Evolutionary conservation across 2,797 vertebrate species (phyloP).

Genomic region (Lepus townsendii): DNA sequence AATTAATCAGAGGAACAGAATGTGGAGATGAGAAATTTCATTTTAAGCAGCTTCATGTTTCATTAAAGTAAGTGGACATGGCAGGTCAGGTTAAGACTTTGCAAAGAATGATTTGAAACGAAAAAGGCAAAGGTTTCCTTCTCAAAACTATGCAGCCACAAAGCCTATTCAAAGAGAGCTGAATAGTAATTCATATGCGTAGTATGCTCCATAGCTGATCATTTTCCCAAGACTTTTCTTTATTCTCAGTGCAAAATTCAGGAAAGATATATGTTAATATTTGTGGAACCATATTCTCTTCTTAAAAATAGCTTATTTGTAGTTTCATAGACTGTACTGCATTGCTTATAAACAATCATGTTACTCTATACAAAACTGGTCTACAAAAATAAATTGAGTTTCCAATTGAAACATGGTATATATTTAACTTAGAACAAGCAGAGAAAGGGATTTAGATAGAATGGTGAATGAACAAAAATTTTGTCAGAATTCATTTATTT

Average conservation of each 20-base stretch:
- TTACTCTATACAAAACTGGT: neutral
- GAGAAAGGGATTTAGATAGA: slow-evolving; percentile 24
- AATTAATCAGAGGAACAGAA: slow-evolving; percentile 84
- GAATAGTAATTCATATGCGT: slow-evolving; percentile 46
- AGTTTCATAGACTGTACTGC: slow-evolving; percentile 31
- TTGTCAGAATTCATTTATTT: slow-evolving; percentile 66
- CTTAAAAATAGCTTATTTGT: slow-evolving; percentile 45
- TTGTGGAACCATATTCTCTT: slow-evolving; percentile 50
- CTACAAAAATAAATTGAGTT: slow-evolving; percentile 59
- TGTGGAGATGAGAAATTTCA: slow-evolving; percentile 78
- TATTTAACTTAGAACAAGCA: slow-evolving; percentile 64
- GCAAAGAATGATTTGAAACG: slow-evolving; percentile 75
- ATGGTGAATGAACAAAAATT: slow-evolving; percentile 30
- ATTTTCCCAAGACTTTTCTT: slow-evolving; percentile 24
- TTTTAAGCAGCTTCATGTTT: slow-evolving; percentile 83
- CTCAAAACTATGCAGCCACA: slow-evolving; percentile 74
- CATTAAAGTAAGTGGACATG: slow-evolving; percentile 82
- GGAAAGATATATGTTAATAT: neutral
- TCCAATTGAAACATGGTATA: slow-evolving; percentile 34
- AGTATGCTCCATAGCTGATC: neutral
- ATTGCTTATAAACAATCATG: slow-evolving; percentile 67
- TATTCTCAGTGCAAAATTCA: slow-evolving; percentile 18
- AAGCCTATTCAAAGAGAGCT: slow-evolving; percentile 67
- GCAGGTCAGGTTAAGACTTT: slow-evolving; percentile 78
- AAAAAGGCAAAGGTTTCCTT: slow-evolving; percentile 79